Conservation (phyloP, 2,113 vertebrate species). For the Pygoscelis antarcticus region DNA sequence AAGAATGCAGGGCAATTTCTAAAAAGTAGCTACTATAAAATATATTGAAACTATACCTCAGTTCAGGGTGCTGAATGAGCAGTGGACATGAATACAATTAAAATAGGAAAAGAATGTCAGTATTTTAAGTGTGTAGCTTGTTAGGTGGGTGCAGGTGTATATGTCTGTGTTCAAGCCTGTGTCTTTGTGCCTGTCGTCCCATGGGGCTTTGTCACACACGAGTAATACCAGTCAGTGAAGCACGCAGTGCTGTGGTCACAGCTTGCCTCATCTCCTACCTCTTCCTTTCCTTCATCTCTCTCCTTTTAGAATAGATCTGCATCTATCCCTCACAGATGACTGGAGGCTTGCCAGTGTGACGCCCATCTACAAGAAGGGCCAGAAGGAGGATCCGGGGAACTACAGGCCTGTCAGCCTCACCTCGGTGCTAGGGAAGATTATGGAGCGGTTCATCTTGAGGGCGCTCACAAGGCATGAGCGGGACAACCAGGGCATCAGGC, state of each 20-base stretch:
- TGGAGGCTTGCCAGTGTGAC: no score
- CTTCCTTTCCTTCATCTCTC: neutral
- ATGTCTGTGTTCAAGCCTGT: neutral
- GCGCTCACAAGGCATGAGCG: no score
- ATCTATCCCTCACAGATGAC: neutral
- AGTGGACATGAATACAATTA: neutral
- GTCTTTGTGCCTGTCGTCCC: rapidly evolving
- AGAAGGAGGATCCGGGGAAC: no score
- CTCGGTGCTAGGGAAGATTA: no score
- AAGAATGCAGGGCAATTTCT: neutral
- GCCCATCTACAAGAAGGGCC: no score
- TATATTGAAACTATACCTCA: neutral
- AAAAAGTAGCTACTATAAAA: neutral
- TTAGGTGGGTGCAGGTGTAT: neutral
- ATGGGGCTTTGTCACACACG: neutral
- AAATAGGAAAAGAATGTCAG: neutral
- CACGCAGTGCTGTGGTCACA: neutral
- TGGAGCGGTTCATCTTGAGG: no score
- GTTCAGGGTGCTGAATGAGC: neutral
- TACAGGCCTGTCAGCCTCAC: no score
- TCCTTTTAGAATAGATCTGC: neutral
- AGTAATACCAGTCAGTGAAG: neutral
- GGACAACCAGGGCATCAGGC: no score
- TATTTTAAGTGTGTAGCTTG: neutral
- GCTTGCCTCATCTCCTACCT: neutral